A percentile compares a stretch with the other conserved stretches of the same genome.
Evolutionary conservation across 1,140 invertebrate species (phyloP).

Genomic region (Sycophila sp.): DNA sequence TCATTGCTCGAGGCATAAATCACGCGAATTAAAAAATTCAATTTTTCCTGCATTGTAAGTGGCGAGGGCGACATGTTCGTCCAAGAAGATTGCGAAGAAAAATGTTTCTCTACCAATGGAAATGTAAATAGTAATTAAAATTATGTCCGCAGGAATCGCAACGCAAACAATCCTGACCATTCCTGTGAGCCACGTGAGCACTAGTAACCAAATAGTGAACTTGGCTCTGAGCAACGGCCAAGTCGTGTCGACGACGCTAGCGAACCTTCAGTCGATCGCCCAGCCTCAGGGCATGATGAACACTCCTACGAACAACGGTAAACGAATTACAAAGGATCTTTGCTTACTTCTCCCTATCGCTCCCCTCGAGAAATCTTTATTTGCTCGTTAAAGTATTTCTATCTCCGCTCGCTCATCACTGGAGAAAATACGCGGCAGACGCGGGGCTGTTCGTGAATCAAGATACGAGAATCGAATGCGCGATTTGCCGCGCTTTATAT

Average conservation of each 20-base stretch:
- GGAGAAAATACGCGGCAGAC: not conserved
- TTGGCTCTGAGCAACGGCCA: constrained; percentile 82
- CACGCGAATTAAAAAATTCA: not conserved
- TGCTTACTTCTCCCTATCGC: constrained; percentile 12
- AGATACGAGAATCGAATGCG: too few species aligned
- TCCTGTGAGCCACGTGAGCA: constrained; percentile 81
- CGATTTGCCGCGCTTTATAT: too few species aligned
- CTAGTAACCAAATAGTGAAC: constrained; percentile 85
- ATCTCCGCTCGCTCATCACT: not conserved
- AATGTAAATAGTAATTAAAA: not conserved
- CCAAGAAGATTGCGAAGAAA: not conserved
- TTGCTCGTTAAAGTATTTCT: too few species aligned
- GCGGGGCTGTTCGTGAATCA: too few species aligned
- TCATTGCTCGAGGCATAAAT: not conserved
- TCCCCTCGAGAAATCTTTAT: not conserved
- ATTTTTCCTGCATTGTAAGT: too few species aligned
- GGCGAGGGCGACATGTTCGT: not conserved
- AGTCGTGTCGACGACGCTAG: constrained; percentile 84
- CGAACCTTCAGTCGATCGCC: constrained; percentile 82
- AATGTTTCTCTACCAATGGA: too few species aligned
- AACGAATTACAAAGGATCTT: constrained; percentile 40
- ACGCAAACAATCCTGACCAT: constrained; percentile 94
- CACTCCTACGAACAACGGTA: constrained; percentile 68
- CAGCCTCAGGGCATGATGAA: constrained; percentile 74
- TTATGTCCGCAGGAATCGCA: constrained; percentile 76